Percentiles rank a stretch among this genome's conserved stretches.
Conservation (phyloP, 2,113 vertebrate species). For the Myotis lucifugus region DNA sequence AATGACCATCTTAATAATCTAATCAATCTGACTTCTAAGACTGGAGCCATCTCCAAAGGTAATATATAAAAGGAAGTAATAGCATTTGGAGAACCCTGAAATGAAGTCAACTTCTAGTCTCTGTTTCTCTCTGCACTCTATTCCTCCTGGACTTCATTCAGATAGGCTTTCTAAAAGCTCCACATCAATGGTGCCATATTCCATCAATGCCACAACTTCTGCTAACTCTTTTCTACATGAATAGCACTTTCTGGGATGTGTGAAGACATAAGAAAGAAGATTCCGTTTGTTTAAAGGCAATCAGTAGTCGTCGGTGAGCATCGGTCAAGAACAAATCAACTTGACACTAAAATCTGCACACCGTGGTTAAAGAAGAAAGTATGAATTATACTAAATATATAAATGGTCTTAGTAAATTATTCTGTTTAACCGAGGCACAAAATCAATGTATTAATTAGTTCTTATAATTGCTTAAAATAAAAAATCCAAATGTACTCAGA, state of each 20-base stretch:
- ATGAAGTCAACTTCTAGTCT: neutral
- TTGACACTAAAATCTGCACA: neutral
- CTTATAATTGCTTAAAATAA: neutral
- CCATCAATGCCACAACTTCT: neutral
- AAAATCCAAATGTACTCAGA: neutral
- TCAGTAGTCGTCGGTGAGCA: too few species aligned
- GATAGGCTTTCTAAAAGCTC: too few species aligned
- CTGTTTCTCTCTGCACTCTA: neutral
- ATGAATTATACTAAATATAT: neutral
- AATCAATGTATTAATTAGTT: neutral
- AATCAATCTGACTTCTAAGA: neutral
- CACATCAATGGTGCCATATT: fast-evolving
- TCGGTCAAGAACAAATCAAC: neutral
- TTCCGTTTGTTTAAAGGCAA: neutral
- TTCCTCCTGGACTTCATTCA: neutral
- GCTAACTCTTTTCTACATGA: neutral
- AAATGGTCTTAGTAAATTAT: neutral
- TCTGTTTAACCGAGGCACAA: neutral
- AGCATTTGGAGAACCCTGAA: neutral
- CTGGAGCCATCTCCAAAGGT: neutral
- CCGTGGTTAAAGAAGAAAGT: neutral
- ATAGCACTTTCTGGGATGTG: neutral
- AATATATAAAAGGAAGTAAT: neutral
- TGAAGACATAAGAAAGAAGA: neutral
- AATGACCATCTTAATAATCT: neutral